A percentile compares a stretch with the other conserved stretches of the same genome.
Conservation (phyloP, 2,888 invertebrate genomes). For the Drosophila eohydei region DNA sequence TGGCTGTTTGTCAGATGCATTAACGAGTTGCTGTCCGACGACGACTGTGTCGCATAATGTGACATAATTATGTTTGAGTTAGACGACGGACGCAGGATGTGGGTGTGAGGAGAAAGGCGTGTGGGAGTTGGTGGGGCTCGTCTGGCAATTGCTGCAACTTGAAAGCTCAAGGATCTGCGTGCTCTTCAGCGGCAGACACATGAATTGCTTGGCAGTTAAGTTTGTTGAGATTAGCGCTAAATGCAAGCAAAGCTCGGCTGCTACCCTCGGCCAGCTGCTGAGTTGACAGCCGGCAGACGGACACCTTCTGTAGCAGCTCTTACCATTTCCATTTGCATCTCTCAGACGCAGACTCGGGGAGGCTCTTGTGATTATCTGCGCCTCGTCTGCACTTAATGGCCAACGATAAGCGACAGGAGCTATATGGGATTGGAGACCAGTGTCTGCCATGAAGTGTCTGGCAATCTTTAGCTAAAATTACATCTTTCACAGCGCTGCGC, state of each 20-base stretch:
- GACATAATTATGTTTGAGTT: conserved; percentile 65
- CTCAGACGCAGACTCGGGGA: conserved; percentile 18
- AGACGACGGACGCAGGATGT: background rate
- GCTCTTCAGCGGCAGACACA: conserved; percentile 38
- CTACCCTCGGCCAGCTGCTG: background rate
- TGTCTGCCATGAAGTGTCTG: conserved; percentile 43
- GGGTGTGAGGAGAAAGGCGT: background rate
- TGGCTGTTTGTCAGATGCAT: conserved; percentile 61
- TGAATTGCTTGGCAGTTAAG: conserved; percentile 32
- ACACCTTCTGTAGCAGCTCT: conserved; percentile 58
- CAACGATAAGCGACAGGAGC: conserved; percentile 38
- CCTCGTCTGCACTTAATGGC: conserved; percentile 71
- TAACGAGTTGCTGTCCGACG: conserved; percentile 45
- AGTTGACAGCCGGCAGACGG: conserved; percentile 31
- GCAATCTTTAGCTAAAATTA: conserved; percentile 14
- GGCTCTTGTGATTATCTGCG: conserved; percentile 57
- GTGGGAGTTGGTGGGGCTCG: background rate
- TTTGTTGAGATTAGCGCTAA: conserved; percentile 64
- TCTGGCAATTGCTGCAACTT: conserved; percentile 21
- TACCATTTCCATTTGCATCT: conserved; percentile 32
- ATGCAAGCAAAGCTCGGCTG: conserved; percentile 10
- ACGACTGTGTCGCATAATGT: conserved; percentile 61
- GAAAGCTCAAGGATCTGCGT: conserved; percentile 52
- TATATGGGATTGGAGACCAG: conserved; percentile 22
- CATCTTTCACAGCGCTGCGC: conserved; percentile 27